These are phyloP conservation scores for Drosophila tripunctata DNA, from an alignment of 2,888 invertebrate genomes.

Conservation along the genomic window DNA sequence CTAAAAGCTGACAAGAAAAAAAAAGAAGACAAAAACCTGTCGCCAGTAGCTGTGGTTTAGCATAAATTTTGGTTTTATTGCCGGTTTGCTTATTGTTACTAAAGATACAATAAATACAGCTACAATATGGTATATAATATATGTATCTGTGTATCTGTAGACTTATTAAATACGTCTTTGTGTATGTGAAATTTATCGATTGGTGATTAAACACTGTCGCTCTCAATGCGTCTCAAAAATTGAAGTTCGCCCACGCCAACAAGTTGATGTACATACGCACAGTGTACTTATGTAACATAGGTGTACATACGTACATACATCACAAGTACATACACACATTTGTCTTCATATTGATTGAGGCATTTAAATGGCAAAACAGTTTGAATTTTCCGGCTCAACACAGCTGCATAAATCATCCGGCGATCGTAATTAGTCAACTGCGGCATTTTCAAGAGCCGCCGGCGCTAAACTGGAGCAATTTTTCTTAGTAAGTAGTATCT, in stretches of 20 bases:
- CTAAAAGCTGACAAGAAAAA: slow-evolving; percentile 7
- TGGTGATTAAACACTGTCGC: slow-evolving; percentile 55
- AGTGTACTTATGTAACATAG: neutral
- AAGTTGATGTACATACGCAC: neutral
- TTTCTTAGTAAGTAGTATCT: slow-evolving; percentile 53
- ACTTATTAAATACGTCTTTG: slow-evolving; percentile 21
- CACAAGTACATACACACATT: neutral
- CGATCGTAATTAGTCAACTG: slow-evolving; percentile 78
- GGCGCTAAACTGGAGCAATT: slow-evolving; percentile 78
- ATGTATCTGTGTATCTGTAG: neutral
- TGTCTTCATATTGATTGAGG: slow-evolving; percentile 61
- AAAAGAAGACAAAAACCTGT: slow-evolving; percentile 38
- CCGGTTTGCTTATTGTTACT: slow-evolving; percentile 40
- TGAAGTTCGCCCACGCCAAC: slow-evolving; percentile 33
- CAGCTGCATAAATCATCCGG: slow-evolving; percentile 77
- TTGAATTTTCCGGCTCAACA: slow-evolving; percentile 53
- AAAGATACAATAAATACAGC: slow-evolving; percentile 6
- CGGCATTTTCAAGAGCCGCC: slow-evolving; percentile 52
- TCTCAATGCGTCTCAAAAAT: slow-evolving; percentile 18
- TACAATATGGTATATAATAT: neutral
- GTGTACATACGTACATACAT: neutral
- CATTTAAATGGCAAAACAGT: slow-evolving; percentile 61
- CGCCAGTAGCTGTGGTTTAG: slow-evolving; percentile 63
- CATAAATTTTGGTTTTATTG: slow-evolving; percentile 67
- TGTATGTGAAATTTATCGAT: slow-evolving; percentile 54